Base-by-base conservation (phyloP, 2,797 vertebrate genomes). In the Argya squamiceps region DNA sequence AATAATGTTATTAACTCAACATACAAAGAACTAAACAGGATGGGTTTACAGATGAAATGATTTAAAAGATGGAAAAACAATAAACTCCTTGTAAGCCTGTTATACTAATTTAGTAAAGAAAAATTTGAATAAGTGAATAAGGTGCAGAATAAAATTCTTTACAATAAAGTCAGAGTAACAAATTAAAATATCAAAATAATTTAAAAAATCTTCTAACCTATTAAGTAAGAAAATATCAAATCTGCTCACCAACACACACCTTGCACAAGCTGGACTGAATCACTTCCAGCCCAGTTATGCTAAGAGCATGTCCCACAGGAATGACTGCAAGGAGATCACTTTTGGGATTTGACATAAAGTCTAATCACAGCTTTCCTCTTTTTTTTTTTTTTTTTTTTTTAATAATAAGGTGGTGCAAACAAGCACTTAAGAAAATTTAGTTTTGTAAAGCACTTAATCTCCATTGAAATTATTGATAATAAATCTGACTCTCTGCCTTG, bases 171-270 rank as follows among this genome's bases (percentile, higher is more conserved):
- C 56, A n/a, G 9, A 7, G 6, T 8, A 59, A 56, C 5, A 4
- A 47, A 39, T 7, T 30, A 27, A 17, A 84, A 14, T 39, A 26
- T 43, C 32, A 47, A n/a, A 32, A 41, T 11, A 1, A 60, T 15
- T 6, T 26, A 2, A 30, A 29, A 46, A 36, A 37, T 2, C 3
- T 49, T 68, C 12, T 36, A 27, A n/a, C 1, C 8, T 12, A 8
- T 49, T 59, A 77, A 71, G n/a, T 41, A 59, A 55, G 15, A 49
- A 64, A 27, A 9, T 2, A 23, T 3, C 10, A 18, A 8, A 53
- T 43, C 19, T 7, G 41, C 20, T 79, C 10, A 32, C 4, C 43
- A 20, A n/a, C 12, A 29, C 1, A 0, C 8, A 44, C 3, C 5
- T 21, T 74, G 22, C 11, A 2, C 8, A 13, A 53, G 20, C 11